Percentiles rank a stretch among this genome's conserved stretches.
Evolutionary conservation across 2,113 vertebrate genomes (phyloP).

Genomic region (Mesocricetus auratus): DNA sequence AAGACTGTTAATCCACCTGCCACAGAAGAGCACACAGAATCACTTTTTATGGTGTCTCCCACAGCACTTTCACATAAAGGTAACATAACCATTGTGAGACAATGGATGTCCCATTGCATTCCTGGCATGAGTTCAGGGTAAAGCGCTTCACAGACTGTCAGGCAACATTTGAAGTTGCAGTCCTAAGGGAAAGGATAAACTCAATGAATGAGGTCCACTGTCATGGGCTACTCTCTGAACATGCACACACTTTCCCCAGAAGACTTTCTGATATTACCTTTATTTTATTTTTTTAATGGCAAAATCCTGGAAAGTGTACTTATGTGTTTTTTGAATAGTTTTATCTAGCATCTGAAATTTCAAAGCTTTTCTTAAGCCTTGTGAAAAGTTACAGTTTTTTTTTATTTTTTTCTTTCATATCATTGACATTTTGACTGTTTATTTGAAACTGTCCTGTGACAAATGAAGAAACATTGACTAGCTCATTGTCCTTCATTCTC

Average conservation of each 20-base stretch:
- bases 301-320: background rate
- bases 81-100: background rate
- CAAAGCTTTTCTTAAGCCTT: background rate
- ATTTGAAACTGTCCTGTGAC: background rate
- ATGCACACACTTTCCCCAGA: background rate
- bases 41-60: background rate
- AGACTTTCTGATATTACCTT: background rate
- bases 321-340: background rate
- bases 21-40: background rate
- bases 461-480: background rate
- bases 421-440: background rate
- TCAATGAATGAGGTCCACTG: fast-evolving
- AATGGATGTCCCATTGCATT: too few relatives aligned
- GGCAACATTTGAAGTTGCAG: fast-evolving
- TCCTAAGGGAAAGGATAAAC: too few relatives aligned
- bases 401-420: background rate
- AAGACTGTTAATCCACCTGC: too few relatives aligned
- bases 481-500: background rate
- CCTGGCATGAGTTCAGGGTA: background rate
- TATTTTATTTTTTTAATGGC: too few relatives aligned
- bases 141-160: background rate
- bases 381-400: background rate
- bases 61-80: background rate
- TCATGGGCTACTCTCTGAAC: fast-evolving
- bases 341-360: background rate